Evolutionary conservation across 2,113 vertebrate genomes (phyloP).

Genomic region (Hemicordylus capensis): DNA sequence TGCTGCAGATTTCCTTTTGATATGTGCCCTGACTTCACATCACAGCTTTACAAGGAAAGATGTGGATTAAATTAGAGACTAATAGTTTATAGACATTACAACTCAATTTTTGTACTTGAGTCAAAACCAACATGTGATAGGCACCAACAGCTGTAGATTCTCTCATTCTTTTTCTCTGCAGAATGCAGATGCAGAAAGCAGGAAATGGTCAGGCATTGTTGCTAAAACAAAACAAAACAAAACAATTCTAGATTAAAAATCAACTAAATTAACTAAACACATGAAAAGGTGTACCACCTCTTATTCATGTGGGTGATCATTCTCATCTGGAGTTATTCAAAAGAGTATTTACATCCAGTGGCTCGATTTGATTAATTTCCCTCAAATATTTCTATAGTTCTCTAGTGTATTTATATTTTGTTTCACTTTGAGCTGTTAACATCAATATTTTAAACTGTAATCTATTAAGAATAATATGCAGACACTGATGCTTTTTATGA

Average conservation of each 20-base stretch:
- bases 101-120: neutral
- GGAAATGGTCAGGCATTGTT: neutral
- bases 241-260: neutral
- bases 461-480: neutral
- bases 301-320: neutral
- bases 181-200: neutral
- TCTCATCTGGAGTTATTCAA: neutral
- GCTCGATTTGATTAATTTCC: neutral
- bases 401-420: neutral
- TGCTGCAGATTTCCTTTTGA: neutral
- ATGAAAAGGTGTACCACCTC: neutral
- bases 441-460: neutral
- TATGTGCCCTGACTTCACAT: constrained; percentile 2
- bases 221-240: neutral
- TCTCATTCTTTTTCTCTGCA: neutral
- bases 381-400: neutral
- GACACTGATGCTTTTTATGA: neutral
- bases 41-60: neutral
- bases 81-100: neutral
- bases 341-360: neutral
- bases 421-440: neutral
- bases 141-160: neutral
- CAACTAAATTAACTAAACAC: neutral
- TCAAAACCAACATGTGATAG: neutral
- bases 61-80: neutral